phyloP scores from a whole-genome alignment of 1,140 invertebrate species.

The Lethrus apterus region DNA sequence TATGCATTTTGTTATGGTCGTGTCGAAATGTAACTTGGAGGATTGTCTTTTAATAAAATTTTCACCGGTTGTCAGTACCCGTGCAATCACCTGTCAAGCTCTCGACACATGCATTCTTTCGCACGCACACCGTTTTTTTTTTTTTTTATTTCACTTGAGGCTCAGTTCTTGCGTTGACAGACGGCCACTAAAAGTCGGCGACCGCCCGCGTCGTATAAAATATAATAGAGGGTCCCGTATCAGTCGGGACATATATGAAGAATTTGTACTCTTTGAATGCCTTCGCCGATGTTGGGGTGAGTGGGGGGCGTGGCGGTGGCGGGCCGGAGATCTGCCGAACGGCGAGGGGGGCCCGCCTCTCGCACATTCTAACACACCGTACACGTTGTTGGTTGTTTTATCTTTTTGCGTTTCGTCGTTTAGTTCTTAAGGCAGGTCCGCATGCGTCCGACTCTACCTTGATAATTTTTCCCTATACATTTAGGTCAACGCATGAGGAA shows the following conservation, averaged over 20 bases:
- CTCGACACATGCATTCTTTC: conserved; percentile 23
- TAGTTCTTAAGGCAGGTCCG: too few species aligned
- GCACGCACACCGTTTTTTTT: conserved; percentile 24
- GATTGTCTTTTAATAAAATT: too few species aligned
- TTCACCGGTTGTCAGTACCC: conserved; percentile 30
- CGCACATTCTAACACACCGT: conserved; percentile 29
- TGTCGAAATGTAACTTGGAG: too few species aligned
- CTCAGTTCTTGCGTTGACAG: conserved; percentile 30
- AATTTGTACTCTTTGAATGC: conserved; percentile 38
- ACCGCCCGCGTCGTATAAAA: conserved; percentile 28
- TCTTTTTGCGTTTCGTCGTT: background rate
- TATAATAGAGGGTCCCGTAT: conserved; percentile 27
- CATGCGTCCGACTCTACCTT: too few species aligned
- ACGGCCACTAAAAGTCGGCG: background rate
- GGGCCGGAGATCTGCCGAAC: conserved; percentile 29
- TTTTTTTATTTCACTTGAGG: conserved; percentile 17
- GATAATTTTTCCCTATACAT: too few species aligned
- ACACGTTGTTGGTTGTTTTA: conserved; percentile 11
- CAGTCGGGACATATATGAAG: conserved; percentile 28
- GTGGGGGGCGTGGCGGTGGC: conserved; percentile 22
- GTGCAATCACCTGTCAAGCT: conserved; percentile 37
- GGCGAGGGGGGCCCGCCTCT: conserved; percentile 22
- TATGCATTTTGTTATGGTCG: too few species aligned
- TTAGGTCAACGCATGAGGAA: too few species aligned
- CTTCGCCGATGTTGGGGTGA: conserved; percentile 25